phyloP scores from a whole-genome alignment of 2,797 vertebrate species.

The Ctenochaetus hawaiiensis region DNA sequence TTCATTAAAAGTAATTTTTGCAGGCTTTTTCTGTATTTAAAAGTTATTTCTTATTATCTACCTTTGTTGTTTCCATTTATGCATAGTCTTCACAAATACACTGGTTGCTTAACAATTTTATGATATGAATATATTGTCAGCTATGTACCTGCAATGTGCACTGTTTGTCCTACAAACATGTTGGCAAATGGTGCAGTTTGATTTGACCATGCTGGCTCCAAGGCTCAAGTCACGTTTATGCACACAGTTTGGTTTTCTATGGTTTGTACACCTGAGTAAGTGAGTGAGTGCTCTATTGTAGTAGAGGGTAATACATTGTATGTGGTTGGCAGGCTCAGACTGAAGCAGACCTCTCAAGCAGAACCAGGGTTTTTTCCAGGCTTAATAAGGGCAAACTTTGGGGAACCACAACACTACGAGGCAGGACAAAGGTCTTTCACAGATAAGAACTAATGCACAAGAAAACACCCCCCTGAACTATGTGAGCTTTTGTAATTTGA shows the following conservation, averaged over 20 bases:
- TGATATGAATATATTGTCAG: background rate
- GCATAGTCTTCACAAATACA: background rate
- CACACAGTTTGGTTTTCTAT: background rate
- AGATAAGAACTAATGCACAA: slow-evolving; percentile 50
- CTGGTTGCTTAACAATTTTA: background rate
- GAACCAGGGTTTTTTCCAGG: slow-evolving; percentile 56
- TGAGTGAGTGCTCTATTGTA: slow-evolving; percentile 24
- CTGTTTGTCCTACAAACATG: background rate
- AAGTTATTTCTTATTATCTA: too few relatives aligned
- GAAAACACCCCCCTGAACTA: slow-evolving; percentile 9
- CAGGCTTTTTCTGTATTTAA: too few relatives aligned
- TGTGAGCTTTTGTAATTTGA: slow-evolving; percentile 39
- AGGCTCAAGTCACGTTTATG: background rate
- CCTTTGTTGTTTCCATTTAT: background rate
- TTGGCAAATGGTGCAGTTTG: background rate
- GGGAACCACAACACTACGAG: slow-evolving; percentile 35
- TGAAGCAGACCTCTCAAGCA: slow-evolving; percentile 41
- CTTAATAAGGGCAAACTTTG: slow-evolving; percentile 60
- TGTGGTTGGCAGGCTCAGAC: slow-evolving; percentile 36
- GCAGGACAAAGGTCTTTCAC: slow-evolving; percentile 42
- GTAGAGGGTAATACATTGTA: slow-evolving; percentile 15
- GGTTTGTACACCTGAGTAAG: slow-evolving; percentile 9
- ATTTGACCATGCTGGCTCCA: background rate
- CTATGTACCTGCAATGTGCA: background rate
- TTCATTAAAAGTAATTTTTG: too few relatives aligned